phyloP scores from a whole-genome alignment of 1,140 invertebrate genomes.

The Wasmannia auropunctata region DNA sequence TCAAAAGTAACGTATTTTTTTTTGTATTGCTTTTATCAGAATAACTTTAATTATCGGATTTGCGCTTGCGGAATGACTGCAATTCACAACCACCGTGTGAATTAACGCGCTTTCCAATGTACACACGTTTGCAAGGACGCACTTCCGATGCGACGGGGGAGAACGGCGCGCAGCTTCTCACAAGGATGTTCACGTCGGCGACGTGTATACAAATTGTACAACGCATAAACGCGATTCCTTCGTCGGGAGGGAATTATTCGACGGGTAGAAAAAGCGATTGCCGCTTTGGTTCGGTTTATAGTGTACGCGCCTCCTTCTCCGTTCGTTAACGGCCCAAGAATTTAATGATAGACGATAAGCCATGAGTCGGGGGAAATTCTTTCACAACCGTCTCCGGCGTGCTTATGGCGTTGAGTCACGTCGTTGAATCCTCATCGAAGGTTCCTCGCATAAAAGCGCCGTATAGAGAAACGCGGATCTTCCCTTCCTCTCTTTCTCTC shows the following conservation, averaged over 20 bases:
- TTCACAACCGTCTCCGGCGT: slow-evolving; percentile 55
- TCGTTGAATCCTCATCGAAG: slow-evolving; percentile 57
- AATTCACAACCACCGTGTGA: slow-evolving; percentile 6
- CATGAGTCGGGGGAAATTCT: slow-evolving; percentile 45
- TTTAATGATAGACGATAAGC: slow-evolving; percentile 71
- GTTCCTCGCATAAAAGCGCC: slow-evolving; percentile 47
- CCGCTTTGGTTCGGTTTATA: slow-evolving; percentile 43
- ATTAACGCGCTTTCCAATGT: background rate
- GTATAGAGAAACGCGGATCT: slow-evolving; percentile 21
- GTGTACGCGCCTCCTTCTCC: slow-evolving; percentile 9
- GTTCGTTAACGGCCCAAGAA: slow-evolving; percentile 54
- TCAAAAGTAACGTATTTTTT: background rate
- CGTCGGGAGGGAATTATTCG: slow-evolving; percentile 31
- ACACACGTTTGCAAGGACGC: background rate
- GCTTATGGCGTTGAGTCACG: slow-evolving; percentile 69
- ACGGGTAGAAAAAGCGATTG: slow-evolving; percentile 30
- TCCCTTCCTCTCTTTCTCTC: background rate
- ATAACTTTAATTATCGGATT: slow-evolving; percentile 29
- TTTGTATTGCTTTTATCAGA: background rate
- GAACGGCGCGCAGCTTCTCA: slow-evolving; percentile 6
- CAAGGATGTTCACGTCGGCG: slow-evolving; percentile 19
- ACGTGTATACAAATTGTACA: slow-evolving; percentile 31
- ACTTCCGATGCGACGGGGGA: slow-evolving; percentile 15
- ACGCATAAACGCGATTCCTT: slow-evolving; percentile 25
- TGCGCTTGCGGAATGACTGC: background rate